phyloP scores from a whole-genome alignment of 2,888 invertebrate species.

The Strigamia maritima region DNA sequence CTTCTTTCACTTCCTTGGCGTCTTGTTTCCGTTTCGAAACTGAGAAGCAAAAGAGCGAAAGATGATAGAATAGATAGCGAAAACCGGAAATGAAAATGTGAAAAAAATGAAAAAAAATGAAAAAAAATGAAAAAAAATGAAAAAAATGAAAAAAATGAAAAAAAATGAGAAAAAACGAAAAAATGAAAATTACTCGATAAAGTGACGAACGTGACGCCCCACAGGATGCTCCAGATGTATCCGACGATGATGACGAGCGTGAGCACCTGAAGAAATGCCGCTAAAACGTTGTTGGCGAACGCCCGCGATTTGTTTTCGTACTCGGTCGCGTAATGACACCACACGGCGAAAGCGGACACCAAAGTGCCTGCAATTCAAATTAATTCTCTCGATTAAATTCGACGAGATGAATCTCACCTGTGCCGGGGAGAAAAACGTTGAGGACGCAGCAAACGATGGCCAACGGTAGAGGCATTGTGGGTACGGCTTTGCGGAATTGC shows the following conservation, averaged over 20 bases:
- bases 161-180: no score
- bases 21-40: background rate
- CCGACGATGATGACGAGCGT: slow-evolving; percentile 55
- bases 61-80: no score
- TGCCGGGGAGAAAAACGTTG: slow-evolving; percentile 50
- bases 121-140: no score
- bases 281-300: slow-evolving; percentile 52
- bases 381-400: no score
- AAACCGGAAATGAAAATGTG: background rate
- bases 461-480: slow-evolving; percentile 54
- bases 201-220: slow-evolving; percentile 56
- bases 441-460: slow-evolving; percentile 51
- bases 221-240: slow-evolving; percentile 57
- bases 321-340: slow-evolving; percentile 51
- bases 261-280: slow-evolving; percentile 55
- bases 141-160: no score
- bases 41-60: no score
- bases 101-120: no score
- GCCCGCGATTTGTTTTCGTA: slow-evolving; percentile 50
- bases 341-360: slow-evolving; percentile 52
- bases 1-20: background rate
- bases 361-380: slow-evolving; percentile 51
- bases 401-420: slow-evolving; percentile 47
- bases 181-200: slow-evolving; percentile 52
- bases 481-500: slow-evolving; percentile 48